Evolutionary conservation across 2,113 vertebrate genomes (phyloP), one percentile per base, ranked within the genome.

Genomic region (Pleuronectes platessa): DNA sequence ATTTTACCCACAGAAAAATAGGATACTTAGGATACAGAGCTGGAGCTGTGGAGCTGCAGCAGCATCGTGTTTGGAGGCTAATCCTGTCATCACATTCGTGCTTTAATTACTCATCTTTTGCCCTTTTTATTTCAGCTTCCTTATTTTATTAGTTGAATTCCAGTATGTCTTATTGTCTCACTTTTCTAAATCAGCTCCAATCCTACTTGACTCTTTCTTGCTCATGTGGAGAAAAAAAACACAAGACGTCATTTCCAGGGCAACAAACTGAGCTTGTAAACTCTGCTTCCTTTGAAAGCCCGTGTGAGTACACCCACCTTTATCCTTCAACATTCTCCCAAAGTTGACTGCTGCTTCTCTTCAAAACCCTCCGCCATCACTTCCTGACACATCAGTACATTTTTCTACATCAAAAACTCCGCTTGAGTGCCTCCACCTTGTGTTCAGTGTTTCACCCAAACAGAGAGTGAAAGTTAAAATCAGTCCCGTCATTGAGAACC

Each of bases 281-380:
- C 65, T 74, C 54, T 61, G 60, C 89, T 89, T 84, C 68, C 66
- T 77, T 63, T 63, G 11, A 75, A 86, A 80, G 74, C 65, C 62
- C 65, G 26, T 69, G 54, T 77, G 80, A 82, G 58, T 56, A 83
- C 66, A 78, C 26, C 35, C 24, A 82, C 60, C 40, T 77, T 68
- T 76, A 75, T 59, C 53, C 59, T 61, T 85, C 24, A 64, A 77
- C 79, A 61, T 81, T 81, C 13, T 55, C 26, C 64, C 71, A 79
- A 68, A 64, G 55, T 17, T 14, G 60, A 71, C 70, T 71, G 47
- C 53, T 82, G 60, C 55, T 71, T 54, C 27, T 73, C 63, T 24
- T 68, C 60, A 79, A 74, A 72, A 51, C 76, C 23, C 35, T 37
- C 68, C 74, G 58, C 21, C 35, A 40, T 56, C 56, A 53, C 18